These are phyloP conservation scores for Hycleus phaleratus DNA, from an alignment of 1,140 invertebrate genomes.

Conservation along the genomic window DNA sequence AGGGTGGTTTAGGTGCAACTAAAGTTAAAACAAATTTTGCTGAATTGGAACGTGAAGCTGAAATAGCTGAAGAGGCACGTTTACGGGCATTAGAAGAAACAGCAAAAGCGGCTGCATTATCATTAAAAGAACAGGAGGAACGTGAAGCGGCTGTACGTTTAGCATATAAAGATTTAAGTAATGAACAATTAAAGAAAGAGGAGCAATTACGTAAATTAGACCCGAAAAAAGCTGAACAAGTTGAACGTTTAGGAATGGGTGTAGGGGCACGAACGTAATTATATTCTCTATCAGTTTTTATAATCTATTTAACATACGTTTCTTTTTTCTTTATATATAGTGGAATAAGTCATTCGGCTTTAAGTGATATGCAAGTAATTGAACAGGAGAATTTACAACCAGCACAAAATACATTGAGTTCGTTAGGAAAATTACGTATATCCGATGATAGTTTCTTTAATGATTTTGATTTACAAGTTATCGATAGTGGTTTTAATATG, in stretches of 20 bases:
- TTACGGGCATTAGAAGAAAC: conserved; percentile 52
- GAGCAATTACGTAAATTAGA: conserved; percentile 68
- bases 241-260: conserved; percentile 93
- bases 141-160: conserved; percentile 71
- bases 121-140: conserved; percentile 49
- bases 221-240: conserved; percentile 81
- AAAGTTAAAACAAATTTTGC: conserved; percentile 91
- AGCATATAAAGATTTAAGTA: conserved; percentile 79
- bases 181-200: conserved; percentile 71
- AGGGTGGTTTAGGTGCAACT: conserved; percentile 89
- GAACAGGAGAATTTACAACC: conserved; percentile 64
- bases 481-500: conserved; percentile 45
- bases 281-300: conserved; percentile 1
- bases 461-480: conserved; percentile 40
- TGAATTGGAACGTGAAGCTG: conserved; percentile 88
- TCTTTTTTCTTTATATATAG: conserved; percentile 42
- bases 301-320: not conserved
- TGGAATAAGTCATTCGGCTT: conserved; percentile 84
- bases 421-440: conserved; percentile 35
- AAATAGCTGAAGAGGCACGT: conserved; percentile 68
- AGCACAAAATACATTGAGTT: conserved; percentile 29
- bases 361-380: conserved; percentile 88
- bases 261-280: conserved; percentile 52
- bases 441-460: conserved; percentile 37
- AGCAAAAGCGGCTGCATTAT: conserved; percentile 35